Percentiles rank a stretch among this genome's conserved stretches.
Conservation (phyloP, 1,140 invertebrate species). For the Tachypleus tridentatus region DNA sequence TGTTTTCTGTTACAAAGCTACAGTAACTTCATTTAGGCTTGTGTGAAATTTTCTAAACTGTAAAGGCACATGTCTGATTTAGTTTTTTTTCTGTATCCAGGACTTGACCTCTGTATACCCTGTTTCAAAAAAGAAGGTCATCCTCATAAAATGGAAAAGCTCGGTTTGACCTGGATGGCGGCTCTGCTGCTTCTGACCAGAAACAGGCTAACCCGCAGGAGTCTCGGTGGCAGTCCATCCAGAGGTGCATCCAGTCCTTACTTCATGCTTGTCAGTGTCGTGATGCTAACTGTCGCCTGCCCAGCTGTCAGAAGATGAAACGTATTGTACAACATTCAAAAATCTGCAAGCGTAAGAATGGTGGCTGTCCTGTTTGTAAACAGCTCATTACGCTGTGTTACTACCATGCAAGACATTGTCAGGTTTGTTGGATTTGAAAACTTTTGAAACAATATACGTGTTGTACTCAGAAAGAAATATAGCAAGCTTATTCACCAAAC, state of each 20-base stretch:
- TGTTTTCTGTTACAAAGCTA: background rate
- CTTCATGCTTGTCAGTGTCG: constrained; percentile 90
- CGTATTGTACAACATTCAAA: constrained; percentile 90
- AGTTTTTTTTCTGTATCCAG: constrained; percentile 64
- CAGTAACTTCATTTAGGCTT: too few relatives aligned
- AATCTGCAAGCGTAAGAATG: constrained; percentile 84
- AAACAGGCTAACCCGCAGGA: constrained; percentile 43
- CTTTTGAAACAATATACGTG: background rate
- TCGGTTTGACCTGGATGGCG: constrained; percentile 53
- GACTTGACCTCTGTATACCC: constrained; percentile 44
- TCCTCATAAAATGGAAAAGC: constrained; percentile 91
- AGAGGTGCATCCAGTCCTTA: constrained; percentile 90
- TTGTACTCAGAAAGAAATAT: too few relatives aligned
- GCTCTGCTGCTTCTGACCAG: constrained; percentile 3
- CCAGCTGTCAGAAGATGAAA: constrained; percentile 97
- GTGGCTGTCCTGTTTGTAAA: constrained; percentile 94
- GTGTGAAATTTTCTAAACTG: background rate
- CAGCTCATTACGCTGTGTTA: constrained; percentile 93
- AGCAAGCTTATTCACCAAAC: too few relatives aligned
- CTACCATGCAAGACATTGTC: constrained; percentile 97
- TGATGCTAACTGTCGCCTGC: constrained; percentile 90
- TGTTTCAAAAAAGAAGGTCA: constrained; percentile 92
- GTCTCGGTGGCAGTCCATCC: constrained; percentile 81
- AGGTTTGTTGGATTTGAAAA: background rate
- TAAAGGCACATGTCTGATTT: constrained; percentile 8